Evolutionary conservation across 2,888 invertebrate species (phyloP).

Genomic region (Sphecodes monilicornis): DNA sequence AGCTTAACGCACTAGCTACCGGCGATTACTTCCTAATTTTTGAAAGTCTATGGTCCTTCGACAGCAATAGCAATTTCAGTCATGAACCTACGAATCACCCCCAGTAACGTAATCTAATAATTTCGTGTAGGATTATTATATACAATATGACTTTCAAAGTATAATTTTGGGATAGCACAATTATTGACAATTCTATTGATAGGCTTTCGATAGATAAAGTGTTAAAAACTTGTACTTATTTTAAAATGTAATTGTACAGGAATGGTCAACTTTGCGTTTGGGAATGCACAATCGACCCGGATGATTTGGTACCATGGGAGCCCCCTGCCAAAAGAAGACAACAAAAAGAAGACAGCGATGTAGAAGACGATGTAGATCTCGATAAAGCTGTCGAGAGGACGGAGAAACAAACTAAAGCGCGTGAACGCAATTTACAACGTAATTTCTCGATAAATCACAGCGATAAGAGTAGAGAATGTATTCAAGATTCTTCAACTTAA

Average conservation of each 20-base stretch:
- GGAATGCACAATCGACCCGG: constrained; percentile 92
- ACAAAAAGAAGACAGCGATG: constrained; percentile 71
- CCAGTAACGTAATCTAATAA: neutral
- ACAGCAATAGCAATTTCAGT: neutral
- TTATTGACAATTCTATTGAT: neutral
- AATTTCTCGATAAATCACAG: neutral
- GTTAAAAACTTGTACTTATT: neutral
- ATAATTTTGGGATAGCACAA: neutral
- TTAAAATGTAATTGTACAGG: constrained; percentile 80
- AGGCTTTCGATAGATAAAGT: neutral
- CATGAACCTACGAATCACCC: neutral
- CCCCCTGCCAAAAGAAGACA: constrained; percentile 84
- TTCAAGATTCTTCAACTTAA: neutral
- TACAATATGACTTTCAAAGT: neutral
- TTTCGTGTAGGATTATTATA: neutral
- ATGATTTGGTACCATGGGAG: constrained; percentile 87
- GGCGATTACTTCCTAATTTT: no score
- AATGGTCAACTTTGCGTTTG: constrained; percentile 95
- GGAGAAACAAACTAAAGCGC: constrained; percentile 80
- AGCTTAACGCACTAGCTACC: no score
- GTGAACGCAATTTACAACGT: constrained; percentile 41
- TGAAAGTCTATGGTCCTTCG: no score
- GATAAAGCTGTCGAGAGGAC: constrained; percentile 87
- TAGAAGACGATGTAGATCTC: constrained; percentile 88
- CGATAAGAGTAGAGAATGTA: neutral